Conservation (phyloP, 2,113 vertebrate species). For the Nothocercus nigrocapillus region DNA sequence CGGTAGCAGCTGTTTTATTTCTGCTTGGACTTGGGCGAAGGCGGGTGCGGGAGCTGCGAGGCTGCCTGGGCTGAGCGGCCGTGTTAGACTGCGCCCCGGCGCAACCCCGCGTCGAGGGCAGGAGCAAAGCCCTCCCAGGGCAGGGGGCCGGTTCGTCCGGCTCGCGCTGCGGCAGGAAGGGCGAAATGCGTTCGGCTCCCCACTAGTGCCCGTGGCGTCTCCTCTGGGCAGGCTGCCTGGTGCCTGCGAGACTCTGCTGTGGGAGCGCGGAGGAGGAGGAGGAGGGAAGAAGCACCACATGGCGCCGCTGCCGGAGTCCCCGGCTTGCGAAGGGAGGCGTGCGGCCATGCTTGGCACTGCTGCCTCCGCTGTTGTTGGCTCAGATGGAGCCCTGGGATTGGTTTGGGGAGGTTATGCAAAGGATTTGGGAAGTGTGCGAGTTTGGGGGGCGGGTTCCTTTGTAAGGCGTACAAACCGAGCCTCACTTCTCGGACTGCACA, state of each 20-base stretch:
- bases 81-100: neutral
- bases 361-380: neutral
- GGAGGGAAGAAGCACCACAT: neutral
- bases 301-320: rapidly evolving
- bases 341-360: neutral
- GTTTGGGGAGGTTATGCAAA: neutral
- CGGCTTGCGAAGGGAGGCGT: neutral
- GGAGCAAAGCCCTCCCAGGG: neutral
- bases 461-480: neutral
- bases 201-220: neutral
- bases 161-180: neutral
- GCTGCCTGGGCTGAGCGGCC: neutral
- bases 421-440: neutral
- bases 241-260: neutral
- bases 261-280: neutral
- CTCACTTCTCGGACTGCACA: neutral
- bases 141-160: neutral
- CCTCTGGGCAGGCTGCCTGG: neutral
- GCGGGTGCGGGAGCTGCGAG: neutral
- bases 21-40: neutral
- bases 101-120: neutral
- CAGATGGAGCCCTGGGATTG: neutral
- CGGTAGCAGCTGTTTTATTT: neutral
- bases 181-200: neutral
- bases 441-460: neutral